phyloP scores from a whole-genome alignment of 2,888 invertebrate genomes.

The Uropetala carovei region DNA sequence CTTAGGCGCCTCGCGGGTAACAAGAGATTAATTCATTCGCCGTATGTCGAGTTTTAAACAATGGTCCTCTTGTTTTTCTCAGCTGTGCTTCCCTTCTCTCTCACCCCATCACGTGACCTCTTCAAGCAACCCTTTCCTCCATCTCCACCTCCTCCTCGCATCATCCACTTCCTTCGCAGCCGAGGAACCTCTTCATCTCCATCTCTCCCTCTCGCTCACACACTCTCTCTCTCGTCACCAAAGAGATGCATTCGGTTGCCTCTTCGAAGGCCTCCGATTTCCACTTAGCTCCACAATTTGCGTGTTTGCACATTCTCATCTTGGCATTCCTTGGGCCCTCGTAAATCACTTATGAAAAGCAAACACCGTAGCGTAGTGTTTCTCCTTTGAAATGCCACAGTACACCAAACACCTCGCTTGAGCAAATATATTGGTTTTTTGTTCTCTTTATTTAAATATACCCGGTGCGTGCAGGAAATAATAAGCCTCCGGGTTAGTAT shows the following conservation, averaged over 20 bases:
- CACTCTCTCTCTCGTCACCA: neutral
- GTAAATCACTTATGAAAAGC: conserved; percentile 35
- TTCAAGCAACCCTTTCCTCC: neutral
- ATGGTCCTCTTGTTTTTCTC: neutral
- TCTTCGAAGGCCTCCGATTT: conserved; percentile 30
- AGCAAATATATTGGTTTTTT: neutral
- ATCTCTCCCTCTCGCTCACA: too few relatives aligned
- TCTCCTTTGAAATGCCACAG: conserved; percentile 2
- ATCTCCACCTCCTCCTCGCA: too few relatives aligned
- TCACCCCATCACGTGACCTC: conserved; percentile 13
- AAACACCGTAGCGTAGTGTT: neutral
- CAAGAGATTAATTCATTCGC: neutral
- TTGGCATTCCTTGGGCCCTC: conserved; percentile 20
- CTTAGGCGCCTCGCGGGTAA: neutral
- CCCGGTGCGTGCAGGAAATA: neutral
- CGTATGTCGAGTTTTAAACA: neutral
- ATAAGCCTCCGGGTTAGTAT: neutral
- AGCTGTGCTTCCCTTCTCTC: neutral
- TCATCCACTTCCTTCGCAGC: too few relatives aligned
- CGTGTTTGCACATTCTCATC: conserved; percentile 16
- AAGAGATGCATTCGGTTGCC: neutral
- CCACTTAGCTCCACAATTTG: conserved; percentile 32
- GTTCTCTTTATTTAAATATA: neutral
- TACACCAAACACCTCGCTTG: neutral
- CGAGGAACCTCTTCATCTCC: neutral